Conservation (phyloP, 2,888 invertebrate species). For the Tetranychus truncatus region DNA sequence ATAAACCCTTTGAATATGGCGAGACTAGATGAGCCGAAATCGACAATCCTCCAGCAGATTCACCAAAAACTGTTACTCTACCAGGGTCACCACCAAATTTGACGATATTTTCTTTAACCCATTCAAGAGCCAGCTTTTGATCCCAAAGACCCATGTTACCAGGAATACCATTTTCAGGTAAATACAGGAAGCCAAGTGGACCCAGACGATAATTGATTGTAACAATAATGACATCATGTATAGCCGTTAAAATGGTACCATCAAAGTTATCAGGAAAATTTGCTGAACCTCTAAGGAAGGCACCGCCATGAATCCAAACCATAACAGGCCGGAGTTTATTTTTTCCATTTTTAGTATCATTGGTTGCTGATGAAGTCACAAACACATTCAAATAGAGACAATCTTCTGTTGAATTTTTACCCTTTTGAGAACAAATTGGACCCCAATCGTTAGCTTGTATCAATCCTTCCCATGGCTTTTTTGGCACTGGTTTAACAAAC, state of each 20-base stretch:
- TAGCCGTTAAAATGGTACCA: neutral
- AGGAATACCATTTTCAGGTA: neutral
- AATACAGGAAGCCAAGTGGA: neutral
- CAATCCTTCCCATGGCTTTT: neutral
- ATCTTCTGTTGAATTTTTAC: neutral
- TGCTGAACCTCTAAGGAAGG: neutral
- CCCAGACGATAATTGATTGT: neutral
- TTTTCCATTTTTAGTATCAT: neutral
- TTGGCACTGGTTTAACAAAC: neutral
- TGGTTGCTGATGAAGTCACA: neutral
- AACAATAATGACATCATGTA: neutral
- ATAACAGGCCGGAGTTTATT: neutral
- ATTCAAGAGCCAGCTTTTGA: neutral
- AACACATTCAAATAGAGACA: slow-evolving; percentile 8
- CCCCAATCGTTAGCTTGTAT: neutral
- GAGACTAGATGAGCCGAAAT: neutral
- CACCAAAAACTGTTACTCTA: neutral
- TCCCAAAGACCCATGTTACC: slow-evolving; percentile 3
- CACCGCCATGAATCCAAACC: slow-evolving; percentile 6
- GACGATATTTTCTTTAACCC: neutral
- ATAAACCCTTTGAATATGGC: neutral
- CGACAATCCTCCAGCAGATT: neutral
- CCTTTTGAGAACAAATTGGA: neutral
- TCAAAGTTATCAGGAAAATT: neutral
- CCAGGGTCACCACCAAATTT: neutral